These are phyloP conservation scores for Andricus curvator DNA, from an alignment of 2,888 invertebrate species.

Conservation along the genomic window DNA sequence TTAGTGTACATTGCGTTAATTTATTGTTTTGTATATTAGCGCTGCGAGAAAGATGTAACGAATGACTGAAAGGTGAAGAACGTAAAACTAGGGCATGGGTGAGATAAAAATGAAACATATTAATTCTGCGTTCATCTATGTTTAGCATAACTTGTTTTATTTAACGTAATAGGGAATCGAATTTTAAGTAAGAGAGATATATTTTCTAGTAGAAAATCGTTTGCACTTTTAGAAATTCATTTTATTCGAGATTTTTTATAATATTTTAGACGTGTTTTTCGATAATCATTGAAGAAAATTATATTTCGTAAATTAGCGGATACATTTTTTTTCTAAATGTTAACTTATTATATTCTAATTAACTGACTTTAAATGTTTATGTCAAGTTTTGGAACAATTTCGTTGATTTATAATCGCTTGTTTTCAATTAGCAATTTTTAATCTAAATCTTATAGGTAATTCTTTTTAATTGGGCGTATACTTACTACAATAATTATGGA, in stretches of 20 bases:
- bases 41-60: constrained; percentile 41
- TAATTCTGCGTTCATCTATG: constrained; percentile 14
- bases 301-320: neutral
- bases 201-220: constrained; percentile 11
- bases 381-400: neutral
- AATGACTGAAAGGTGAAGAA: constrained; percentile 23
- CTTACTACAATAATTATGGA: neutral
- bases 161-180: neutral
- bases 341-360: constrained; percentile 69
- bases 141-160: constrained; percentile 17
- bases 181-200: constrained; percentile 20
- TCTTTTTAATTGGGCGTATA: neutral
- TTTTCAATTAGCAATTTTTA: neutral
- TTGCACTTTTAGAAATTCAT: neutral
- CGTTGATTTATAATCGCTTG: neutral
- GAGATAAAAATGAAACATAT: constrained; percentile 5
- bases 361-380: constrained; percentile 62
- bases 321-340: constrained; percentile 43
- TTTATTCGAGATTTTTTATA: constrained; percentile 49
- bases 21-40: constrained; percentile 69
- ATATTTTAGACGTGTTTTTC: neutral
- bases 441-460: neutral
- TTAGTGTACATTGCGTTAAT: constrained; percentile 65
- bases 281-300: neutral
- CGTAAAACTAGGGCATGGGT: neutral